A percentile compares a stretch with the other conserved stretches of the same genome.
phyloP scores from a whole-genome alignment of 37 sponge, comb jelly and placozoan species.

The Aplysina aerophoba region DNA sequence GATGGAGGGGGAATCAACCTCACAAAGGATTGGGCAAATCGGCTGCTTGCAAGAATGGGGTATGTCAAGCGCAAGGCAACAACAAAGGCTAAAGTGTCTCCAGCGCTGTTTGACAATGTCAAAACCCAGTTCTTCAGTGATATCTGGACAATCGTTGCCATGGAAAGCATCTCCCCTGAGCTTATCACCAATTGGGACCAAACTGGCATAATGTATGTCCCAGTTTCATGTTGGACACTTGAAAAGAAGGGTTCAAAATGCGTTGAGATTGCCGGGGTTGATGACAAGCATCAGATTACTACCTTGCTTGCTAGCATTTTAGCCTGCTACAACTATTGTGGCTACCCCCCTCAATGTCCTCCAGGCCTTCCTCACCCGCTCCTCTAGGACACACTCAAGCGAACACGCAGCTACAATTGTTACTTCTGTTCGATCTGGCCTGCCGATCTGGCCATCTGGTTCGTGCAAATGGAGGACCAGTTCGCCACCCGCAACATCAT shows the following conservation, averaged over 20 bases:
- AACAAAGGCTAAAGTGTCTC: conserved; percentile 16
- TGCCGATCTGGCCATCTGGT: conserved; percentile 58
- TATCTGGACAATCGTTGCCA: conserved; percentile 16
- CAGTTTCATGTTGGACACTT: conserved; percentile 55
- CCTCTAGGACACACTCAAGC: no score
- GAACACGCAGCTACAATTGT: no score
- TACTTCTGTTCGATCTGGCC: no score
- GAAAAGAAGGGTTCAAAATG: conserved; percentile 41
- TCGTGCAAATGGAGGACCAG: conserved; percentile 69
- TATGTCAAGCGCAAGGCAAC: conserved; percentile 32
- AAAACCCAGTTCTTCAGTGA: conserved; percentile 29
- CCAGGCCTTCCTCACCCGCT: no score
- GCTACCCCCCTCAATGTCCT: no score
- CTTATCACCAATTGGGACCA: conserved; percentile 53
- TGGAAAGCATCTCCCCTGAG: conserved; percentile 47
- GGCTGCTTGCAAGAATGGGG: conserved; percentile 38
- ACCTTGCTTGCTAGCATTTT: conserved; percentile 47
- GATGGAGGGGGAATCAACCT: conserved; percentile 29
- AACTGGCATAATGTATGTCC: conserved; percentile 42
- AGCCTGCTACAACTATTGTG: conserved; percentile 19
- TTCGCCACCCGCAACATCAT: conserved; percentile 60
- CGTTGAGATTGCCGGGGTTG: conserved; percentile 34
- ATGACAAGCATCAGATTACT: conserved; percentile 39
- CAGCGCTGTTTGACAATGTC: background rate
- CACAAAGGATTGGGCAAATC: conserved; percentile 17